Conservation (phyloP, 2,888 invertebrate genomes). For the Galeruca laticollis region DNA sequence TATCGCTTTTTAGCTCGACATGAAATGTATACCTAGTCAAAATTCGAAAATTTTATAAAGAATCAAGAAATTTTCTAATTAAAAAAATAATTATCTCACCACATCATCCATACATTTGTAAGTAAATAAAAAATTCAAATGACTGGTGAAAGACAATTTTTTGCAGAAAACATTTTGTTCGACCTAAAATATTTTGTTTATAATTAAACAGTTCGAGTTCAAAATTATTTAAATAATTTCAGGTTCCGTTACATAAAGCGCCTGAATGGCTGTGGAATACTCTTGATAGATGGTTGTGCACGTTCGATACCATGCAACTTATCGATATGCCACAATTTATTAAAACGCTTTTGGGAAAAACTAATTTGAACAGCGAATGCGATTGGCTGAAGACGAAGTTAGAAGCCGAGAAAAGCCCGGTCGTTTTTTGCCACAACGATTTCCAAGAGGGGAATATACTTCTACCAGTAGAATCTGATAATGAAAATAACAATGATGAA, state of each 20-base stretch:
- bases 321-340: conserved; percentile 60
- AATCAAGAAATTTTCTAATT: not conserved
- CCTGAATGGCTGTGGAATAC: conserved; percentile 96
- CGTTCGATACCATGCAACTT: conserved; percentile 68
- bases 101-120: not conserved
- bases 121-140: conserved; percentile 2
- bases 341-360: conserved; percentile 49
- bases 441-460: conserved; percentile 89
- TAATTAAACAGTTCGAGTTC: not conserved
- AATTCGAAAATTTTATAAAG: not conserved
- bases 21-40: not conserved
- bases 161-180: conserved; percentile 49
- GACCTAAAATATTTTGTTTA: conserved; percentile 12
- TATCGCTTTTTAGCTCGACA: not conserved
- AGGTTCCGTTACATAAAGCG: conserved; percentile 93
- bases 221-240: conserved; percentile 44
- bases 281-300: conserved; percentile 81
- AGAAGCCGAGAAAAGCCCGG: conserved; percentile 76
- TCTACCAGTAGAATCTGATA: conserved; percentile 66
- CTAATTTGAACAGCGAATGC: conserved; percentile 76
- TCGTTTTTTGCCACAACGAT: conserved; percentile 95
- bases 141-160: conserved; percentile 20
- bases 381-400: conserved; percentile 77
- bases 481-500: conserved; percentile 52
- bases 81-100: not conserved